Conservation (phyloP, 1,140 invertebrate species). For the Brachionus sp. region DNA sequence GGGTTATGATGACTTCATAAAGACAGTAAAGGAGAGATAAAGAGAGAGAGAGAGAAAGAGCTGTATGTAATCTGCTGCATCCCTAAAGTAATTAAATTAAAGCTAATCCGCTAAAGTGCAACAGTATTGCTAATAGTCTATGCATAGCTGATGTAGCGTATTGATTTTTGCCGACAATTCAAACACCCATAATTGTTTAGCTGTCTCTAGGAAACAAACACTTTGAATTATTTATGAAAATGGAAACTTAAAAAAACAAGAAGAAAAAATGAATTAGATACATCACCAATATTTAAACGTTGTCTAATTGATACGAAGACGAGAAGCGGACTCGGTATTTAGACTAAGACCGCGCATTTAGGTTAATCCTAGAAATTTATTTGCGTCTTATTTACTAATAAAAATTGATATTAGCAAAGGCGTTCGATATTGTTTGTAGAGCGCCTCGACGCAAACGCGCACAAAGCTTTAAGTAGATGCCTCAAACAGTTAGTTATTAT, state of each 20-base stretch:
- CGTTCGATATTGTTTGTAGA: neutral
- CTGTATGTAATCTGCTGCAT: too few species aligned
- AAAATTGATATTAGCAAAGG: slow-evolving; percentile 28
- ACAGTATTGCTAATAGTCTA: too few species aligned
- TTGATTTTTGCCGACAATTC: neutral
- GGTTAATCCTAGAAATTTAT: slow-evolving; percentile 27
- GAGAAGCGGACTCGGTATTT: slow-evolving; percentile 27
- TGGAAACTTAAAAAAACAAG: neutral
- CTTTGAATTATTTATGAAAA: neutral
- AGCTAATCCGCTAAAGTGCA: neutral
- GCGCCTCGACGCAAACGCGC: neutral
- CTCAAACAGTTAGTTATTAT: neutral
- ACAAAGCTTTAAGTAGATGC: neutral
- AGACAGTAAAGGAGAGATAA: too few species aligned
- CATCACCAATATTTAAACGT: neutral
- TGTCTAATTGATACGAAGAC: slow-evolving; percentile 16
- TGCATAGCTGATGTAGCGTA: too few species aligned
- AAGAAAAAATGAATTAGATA: too few species aligned
- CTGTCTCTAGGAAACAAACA: neutral
- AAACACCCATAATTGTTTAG: neutral
- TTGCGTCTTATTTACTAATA: slow-evolving; percentile 29
- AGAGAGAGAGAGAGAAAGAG: too few species aligned
- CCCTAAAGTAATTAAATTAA: too few species aligned
- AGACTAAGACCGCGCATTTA: neutral
- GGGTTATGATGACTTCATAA: neutral